A percentile compares a stretch with the other conserved stretches of the same genome.
These are phyloP conservation scores for Pseudochaenichthys georgianus DNA, from an alignment of 2,797 vertebrate species.

Conservation along the genomic window DNA sequence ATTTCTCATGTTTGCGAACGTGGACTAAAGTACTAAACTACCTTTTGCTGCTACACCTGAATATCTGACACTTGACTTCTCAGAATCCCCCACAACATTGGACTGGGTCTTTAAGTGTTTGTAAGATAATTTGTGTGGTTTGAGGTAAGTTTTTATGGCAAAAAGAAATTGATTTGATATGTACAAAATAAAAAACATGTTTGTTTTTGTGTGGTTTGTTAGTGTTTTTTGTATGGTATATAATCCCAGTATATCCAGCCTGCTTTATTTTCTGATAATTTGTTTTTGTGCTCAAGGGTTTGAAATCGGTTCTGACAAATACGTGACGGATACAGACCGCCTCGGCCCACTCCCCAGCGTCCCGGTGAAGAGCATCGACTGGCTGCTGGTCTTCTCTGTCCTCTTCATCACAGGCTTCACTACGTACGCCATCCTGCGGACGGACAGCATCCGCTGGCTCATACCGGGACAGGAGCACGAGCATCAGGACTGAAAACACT, in stretches of 20 bases:
- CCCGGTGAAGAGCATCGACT: constrained; percentile 92
- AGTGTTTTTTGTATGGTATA: too few relatives aligned
- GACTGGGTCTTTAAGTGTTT: neutral
- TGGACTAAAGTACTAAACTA: too few relatives aligned
- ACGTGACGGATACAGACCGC: constrained; percentile 86
- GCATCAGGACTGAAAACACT: constrained; percentile 89
- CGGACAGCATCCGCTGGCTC: constrained; percentile 95
- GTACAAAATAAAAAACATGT: neutral
- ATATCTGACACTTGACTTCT: neutral
- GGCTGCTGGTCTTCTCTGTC: constrained; percentile 96
- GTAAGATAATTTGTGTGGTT: neutral
- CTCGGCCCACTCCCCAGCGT: constrained; percentile 90
- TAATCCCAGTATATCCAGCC: neutral
- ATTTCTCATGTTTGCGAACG: too few relatives aligned
- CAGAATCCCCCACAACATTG: neutral
- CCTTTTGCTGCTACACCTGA: too few relatives aligned
- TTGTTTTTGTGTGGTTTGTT: neutral
- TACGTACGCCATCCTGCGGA: constrained; percentile 91
- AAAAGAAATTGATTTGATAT: neutral
- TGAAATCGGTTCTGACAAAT: constrained; percentile 85
- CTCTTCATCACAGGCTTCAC: constrained; percentile 92
- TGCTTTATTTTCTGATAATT: neutral
- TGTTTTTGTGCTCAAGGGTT: constrained; percentile 84
- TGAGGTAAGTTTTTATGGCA: neutral
- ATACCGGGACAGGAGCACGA: constrained; percentile 97